Evolutionary conservation across 2,797 vertebrate genomes (phyloP).

Genomic region (Petrocephalus sullivani): DNA sequence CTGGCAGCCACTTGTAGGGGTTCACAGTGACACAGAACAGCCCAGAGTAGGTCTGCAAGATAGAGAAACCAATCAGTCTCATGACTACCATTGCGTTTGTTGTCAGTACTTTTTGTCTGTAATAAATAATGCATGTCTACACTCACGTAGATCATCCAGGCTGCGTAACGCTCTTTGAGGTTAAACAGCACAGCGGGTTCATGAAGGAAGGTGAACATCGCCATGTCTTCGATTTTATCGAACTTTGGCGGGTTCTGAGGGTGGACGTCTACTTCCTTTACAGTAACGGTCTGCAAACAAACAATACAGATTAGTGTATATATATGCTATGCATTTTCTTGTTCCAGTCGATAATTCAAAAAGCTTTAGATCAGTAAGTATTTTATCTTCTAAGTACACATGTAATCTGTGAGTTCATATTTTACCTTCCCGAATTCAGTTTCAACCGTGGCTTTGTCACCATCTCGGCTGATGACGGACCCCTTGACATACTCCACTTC

Average conservation of each 20-base stretch:
- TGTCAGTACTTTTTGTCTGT: conserved; percentile 43
- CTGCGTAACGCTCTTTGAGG: conserved; percentile 67
- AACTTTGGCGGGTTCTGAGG: conserved; percentile 83
- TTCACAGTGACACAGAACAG: conserved; percentile 78
- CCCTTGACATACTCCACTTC: conserved; percentile 76
- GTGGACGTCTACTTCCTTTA: conserved; percentile 72
- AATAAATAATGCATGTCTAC: conserved; percentile 64
- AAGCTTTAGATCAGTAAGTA: background rate
- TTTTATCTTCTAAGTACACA: background rate
- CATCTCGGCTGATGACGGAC: conserved; percentile 64
- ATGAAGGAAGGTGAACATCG: conserved; percentile 79
- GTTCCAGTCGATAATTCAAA: background rate
- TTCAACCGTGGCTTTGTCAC: conserved; percentile 71
- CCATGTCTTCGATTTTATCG: conserved; percentile 91
- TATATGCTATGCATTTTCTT: background rate
- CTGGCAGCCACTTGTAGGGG: conserved; percentile 78
- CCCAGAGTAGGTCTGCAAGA: conserved; percentile 39
- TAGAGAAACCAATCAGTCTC: background rate
- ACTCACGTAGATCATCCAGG: conserved; percentile 73
- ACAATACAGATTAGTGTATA: background rate
- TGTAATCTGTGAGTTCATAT: background rate
- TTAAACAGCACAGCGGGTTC: conserved; percentile 74
- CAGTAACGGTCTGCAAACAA: conserved; percentile 60
- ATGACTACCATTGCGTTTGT: background rate
- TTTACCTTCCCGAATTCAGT: conserved; percentile 73